Base-by-base conservation (phyloP, 2,888 invertebrate species). In the Cephus spinipes region DNA sequence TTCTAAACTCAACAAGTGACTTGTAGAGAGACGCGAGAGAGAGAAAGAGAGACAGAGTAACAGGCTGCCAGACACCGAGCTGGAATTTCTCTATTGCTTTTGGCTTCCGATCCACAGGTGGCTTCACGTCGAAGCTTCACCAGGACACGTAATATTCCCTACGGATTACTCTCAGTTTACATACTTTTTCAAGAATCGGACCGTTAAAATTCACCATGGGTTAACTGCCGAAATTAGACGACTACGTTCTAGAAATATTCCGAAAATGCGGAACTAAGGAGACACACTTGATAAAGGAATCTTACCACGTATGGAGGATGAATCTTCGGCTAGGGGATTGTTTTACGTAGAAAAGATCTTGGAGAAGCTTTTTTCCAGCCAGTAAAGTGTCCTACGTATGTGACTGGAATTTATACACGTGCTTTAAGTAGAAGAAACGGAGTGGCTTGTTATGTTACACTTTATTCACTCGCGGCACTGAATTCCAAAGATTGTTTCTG, bases 1-100 rank as follows among this genome's bases (percentile, higher is more conserved):
- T 83, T 86, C 85, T 83, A 83, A 88, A 88, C 88, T 89, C 89
- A 89, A 89, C 89, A 89, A 89, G 89, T 89, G 89, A 88, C 85
- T 82, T 79, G 55, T 6, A 55, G 23, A 55, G 40, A 55, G 23
- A 23, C 23, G 55, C 9, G 23, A 55, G 55, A 55, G 23, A 31
- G 31, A 23, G 23, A 55, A 1, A 40, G 40, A 40, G 15, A 40
- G 40, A 40, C 15, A 55, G 55, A 55, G 55, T 55, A 23, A 0
- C 55, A 55, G 55, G 55, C 55, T 55, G 23, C 23, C 79, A 40
- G 82, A 82, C 84, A 84, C 84, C 82, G 85, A 84, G 78, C 83
- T 83, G 84, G 86, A 87, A 89, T 88, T 88, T 86, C 87, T 87
- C 85, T 86, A 86, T 87, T 83, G 86, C 86, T 83, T 84, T 82